phyloP scores from a whole-genome alignment of 2,113 vertebrate species.

The Callithrix jacchus region DNA sequence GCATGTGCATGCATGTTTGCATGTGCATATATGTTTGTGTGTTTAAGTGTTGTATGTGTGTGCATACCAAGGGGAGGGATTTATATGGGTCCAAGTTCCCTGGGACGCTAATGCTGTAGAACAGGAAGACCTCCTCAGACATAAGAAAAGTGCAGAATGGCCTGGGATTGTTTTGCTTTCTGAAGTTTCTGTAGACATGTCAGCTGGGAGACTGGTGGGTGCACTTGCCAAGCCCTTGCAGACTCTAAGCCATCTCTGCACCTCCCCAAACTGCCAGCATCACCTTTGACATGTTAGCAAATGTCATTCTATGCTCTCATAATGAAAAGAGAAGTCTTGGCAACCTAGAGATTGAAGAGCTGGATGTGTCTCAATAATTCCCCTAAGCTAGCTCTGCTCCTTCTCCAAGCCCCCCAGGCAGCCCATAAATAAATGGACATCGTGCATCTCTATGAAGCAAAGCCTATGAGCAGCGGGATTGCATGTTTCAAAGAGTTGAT shows the following conservation, averaged over 20 bases:
- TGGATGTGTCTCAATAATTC: fast-evolving
- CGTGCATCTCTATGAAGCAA: background rate
- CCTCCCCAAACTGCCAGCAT: background rate
- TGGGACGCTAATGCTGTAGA: background rate
- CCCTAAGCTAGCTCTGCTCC: background rate
- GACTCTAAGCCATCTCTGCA: fast-evolving
- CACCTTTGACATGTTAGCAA: background rate
- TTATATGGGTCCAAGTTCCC: background rate
- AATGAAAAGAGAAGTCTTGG: background rate
- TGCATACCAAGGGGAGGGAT: fast-evolving
- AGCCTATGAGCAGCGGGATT: fast-evolving
- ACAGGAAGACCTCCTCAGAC: background rate
- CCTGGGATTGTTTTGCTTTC: background rate
- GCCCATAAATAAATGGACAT: background rate
- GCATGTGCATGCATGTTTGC: background rate
- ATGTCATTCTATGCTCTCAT: background rate
- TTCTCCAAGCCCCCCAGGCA: background rate
- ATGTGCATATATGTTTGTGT: background rate
- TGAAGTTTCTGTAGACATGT: background rate
- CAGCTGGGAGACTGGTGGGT: too few relatives aligned
- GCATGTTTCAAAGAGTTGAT: background rate
- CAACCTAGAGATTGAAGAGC: background rate
- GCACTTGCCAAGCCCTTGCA: background rate
- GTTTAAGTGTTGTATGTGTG: background rate
- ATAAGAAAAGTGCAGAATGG: fast-evolving